phyloP scores from a whole-genome alignment of 2,797 vertebrate species.

The Crocidura indochinensis region DNA sequence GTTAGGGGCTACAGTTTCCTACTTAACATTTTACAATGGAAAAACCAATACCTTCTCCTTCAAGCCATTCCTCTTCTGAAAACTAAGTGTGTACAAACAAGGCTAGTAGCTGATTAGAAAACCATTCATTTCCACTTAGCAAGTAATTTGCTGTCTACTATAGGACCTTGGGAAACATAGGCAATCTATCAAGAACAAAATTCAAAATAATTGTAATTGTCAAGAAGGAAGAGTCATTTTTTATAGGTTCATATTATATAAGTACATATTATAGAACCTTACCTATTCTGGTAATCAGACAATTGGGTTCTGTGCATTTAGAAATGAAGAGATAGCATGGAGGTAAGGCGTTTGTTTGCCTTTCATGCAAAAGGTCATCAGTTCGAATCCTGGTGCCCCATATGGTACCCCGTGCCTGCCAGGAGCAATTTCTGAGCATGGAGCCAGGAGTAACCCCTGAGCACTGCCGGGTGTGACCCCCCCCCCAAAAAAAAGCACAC shows the following conservation, averaged over 20 bases:
- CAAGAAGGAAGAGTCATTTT: not conserved
- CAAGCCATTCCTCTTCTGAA: constrained; percentile 66
- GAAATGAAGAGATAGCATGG: too few relatives aligned
- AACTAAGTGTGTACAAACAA: constrained; percentile 22
- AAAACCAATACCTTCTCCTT: constrained; percentile 15
- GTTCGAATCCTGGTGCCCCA: too few relatives aligned
- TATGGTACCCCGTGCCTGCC: too few relatives aligned
- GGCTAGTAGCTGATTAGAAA: constrained; percentile 14
- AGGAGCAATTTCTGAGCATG: too few relatives aligned
- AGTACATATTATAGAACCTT: not conserved
- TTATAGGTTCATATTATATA: not conserved
- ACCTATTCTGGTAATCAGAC: too few relatives aligned
- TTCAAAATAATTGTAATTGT: not conserved
- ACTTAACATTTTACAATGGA: constrained; percentile 40
- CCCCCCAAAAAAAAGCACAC: too few relatives aligned
- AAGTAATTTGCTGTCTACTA: constrained; percentile 10
- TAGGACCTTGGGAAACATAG: constrained; percentile 19
- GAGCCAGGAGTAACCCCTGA: too few relatives aligned
- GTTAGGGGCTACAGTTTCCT: not conserved
- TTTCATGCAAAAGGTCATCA: too few relatives aligned
- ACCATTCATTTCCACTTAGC: constrained; percentile 14
- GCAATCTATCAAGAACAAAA: constrained; percentile 52
- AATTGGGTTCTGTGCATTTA: too few relatives aligned
- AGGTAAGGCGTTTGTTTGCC: too few relatives aligned
- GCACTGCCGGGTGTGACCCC: too few relatives aligned